Evolutionary conservation across 2,113 vertebrate genomes (phyloP).

Genomic region (Lophotis ruficrista): DNA sequence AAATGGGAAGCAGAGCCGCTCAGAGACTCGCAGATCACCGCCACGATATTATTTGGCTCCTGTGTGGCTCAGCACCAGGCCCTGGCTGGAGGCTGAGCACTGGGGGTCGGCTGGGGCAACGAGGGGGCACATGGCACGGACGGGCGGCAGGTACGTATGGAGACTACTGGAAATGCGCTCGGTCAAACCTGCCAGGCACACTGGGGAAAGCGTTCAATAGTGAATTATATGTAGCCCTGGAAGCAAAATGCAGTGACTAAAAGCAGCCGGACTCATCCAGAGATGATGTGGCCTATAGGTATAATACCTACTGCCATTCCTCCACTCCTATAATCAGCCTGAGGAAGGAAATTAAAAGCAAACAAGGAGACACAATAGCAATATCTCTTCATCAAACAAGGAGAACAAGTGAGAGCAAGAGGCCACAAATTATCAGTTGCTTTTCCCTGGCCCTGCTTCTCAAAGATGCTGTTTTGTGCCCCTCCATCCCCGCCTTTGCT

Average conservation of each 20-base stretch:
- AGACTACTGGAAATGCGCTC: not conserved
- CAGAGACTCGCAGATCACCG: not conserved
- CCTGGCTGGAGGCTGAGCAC: not conserved
- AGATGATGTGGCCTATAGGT: not conserved
- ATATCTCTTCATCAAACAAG: not conserved
- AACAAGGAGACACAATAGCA: not conserved
- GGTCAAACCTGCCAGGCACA: not conserved
- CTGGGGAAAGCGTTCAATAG: not conserved
- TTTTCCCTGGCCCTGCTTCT: not conserved
- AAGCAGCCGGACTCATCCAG: not conserved
- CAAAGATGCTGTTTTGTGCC: not conserved
- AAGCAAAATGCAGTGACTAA: not conserved
- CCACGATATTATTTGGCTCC: not conserved
- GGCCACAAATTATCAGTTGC: not conserved
- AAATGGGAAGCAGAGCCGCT: not conserved
- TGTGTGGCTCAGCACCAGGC: not conserved
- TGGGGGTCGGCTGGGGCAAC: not conserved
- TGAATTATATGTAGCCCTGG: not conserved
- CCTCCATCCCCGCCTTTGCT: not conserved
- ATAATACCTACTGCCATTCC: not conserved
- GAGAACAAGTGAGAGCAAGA: not conserved
- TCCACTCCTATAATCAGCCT: not conserved
- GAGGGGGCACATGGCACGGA: fast-evolving
- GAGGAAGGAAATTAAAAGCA: conserved; percentile 30
- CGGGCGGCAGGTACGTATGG: fast-evolving